These are phyloP conservation scores for Lateolabrax maculatus DNA, from an alignment of 2,797 vertebrate species.

Conservation along the genomic window DNA sequence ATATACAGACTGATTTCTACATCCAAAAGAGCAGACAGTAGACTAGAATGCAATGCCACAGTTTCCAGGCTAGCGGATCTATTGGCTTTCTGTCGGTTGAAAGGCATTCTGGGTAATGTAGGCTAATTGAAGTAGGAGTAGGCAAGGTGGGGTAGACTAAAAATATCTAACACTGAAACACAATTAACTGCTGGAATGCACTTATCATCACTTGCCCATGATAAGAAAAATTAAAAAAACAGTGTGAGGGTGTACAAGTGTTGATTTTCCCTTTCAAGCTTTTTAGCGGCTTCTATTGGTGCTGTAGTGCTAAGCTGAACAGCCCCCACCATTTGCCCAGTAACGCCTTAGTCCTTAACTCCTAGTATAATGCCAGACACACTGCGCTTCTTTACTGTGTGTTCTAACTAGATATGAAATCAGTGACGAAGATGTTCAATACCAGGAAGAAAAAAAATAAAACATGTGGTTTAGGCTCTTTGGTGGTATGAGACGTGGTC, in stretches of 20 bases:
- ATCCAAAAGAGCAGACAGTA: not conserved
- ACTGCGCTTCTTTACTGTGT: slow-evolving; percentile 28
- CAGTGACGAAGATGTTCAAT: not conserved
- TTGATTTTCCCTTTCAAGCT: slow-evolving; percentile 20
- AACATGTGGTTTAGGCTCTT: not conserved
- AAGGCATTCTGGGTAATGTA: slow-evolving; percentile 13
- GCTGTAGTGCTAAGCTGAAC: slow-evolving; percentile 15
- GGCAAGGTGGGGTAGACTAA: not conserved
- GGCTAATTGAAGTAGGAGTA: not conserved
- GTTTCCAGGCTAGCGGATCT: not conserved
- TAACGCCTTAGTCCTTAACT: slow-evolving; percentile 33
- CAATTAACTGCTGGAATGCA: slow-evolving; percentile 9
- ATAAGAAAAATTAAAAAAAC: not conserved
- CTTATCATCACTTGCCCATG: slow-evolving; percentile 20
- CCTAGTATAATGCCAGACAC: slow-evolving; percentile 21
- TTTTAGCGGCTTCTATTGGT: slow-evolving; percentile 16
- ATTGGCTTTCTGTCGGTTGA: slow-evolving; percentile 5
- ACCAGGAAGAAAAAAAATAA: not conserved
- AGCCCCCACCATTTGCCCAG: slow-evolving; percentile 5
- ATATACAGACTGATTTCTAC: not conserved
- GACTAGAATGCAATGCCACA: not conserved
- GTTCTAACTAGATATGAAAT: slow-evolving; percentile 22
- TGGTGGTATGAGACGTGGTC: not conserved
- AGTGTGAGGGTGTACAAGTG: slow-evolving; percentile 1
- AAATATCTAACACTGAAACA: not conserved